Base-by-base conservation (phyloP, 2,888 invertebrate genomes). In the Xanthia icteritia region DNA sequence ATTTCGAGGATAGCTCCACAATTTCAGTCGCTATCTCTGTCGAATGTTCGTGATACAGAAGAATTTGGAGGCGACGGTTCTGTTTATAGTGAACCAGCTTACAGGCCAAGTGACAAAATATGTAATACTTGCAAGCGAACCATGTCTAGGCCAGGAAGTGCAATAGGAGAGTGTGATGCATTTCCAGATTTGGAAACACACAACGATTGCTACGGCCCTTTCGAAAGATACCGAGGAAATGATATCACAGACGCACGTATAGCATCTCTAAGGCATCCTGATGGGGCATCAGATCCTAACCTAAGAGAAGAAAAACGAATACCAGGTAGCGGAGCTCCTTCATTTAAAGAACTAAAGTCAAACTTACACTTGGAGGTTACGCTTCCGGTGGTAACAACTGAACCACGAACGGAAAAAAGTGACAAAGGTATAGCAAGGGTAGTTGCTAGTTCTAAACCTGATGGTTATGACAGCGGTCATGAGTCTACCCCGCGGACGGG, bases 231-330 rank as follows among this genome's bases (percentile, higher is more conserved):
- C 94, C 91, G 94, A 76, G 94, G 95, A 27, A 96, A 96, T 81
- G 97, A 97, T 74, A 95, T 96, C 76, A 95, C 96, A 70, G 96
- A 97, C 84, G 95, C 96, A 23, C 97, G 97, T 86, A 97, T 97
- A 91, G 98, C 98, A 56, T 98, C 98, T 80, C 94, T 99, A 73
- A 97, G 99, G 84, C 98, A 99, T 95, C 99, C 99, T 9, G 99
- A 99, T 90, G 99, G 99, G 67, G 99, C 99, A 71, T 99, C 99
- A 42, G 99, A 99, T 97, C 99, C 99, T 31, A 99, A 99, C 96
- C 97, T 99, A 89, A 97, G 97, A 76, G 98, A 98, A 93, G 97
- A 97, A 93, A 97, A 97, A 88, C 96, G 97, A 90, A 93, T 97
- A 85, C 97, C 97, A 1, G 97, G 97, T 23, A 97, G 97, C 81